Percentiles rank a stretch among this genome's conserved stretches.
Evolutionary conservation across 2,888 invertebrate species (phyloP).

Genomic region (Pseudanteris insignis): DNA sequence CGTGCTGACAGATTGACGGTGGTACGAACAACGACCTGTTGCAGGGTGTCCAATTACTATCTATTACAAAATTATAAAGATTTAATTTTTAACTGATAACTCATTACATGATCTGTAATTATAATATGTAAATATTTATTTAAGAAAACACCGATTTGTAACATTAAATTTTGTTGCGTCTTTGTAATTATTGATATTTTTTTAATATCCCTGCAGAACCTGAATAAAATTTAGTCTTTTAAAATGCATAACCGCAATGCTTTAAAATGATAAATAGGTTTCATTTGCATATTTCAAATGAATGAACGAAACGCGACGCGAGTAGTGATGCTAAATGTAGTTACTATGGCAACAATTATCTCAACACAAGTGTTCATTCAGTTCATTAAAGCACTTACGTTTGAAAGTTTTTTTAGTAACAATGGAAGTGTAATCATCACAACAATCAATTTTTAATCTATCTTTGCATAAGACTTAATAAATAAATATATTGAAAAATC

Average conservation of each 20-base stretch:
- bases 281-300: too few species aligned
- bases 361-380: constrained; percentile 19
- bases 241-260: too few species aligned
- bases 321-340: too few species aligned
- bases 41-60: constrained; percentile 93
- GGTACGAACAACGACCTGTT: constrained; percentile 95
- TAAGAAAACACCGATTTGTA: constrained; percentile 3
- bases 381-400: constrained; percentile 5
- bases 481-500: neutral
- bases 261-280: too few species aligned
- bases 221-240: too few species aligned
- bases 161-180: constrained; percentile 1
- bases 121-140: constrained; percentile 4
- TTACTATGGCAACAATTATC: constrained; percentile 13
- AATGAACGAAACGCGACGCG: too few species aligned
- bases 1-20: constrained; percentile 96
- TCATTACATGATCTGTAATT: constrained; percentile 3
- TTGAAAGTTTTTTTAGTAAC: constrained; percentile 18
- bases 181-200: too few species aligned
- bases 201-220: too few species aligned
- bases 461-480: neutral
- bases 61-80: constrained; percentile 93
- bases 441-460: neutral
- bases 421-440: neutral
- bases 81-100: constrained; percentile 87